Conservation (phyloP, 2,113 vertebrate genomes). For the Campylomormyrus tamandua region DNA sequence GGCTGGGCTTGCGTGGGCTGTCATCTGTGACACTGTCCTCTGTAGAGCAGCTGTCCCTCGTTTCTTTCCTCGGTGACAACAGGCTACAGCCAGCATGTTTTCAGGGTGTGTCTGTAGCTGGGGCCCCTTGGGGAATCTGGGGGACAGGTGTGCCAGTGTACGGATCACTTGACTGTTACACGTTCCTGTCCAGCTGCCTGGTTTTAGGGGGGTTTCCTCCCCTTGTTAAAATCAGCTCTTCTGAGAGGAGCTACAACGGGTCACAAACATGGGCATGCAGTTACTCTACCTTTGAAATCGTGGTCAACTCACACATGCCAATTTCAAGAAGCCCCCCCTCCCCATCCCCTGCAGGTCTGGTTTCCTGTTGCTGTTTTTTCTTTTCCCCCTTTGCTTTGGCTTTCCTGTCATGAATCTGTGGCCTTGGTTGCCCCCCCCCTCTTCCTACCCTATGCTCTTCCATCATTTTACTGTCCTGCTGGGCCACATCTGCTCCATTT, state of each 20-base stretch:
- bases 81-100: background rate
- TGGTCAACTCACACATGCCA: background rate
- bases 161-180: no score
- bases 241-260: background rate
- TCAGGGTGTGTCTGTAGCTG: background rate
- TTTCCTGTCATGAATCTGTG: background rate
- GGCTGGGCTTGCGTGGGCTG: slow-evolving; percentile 5
- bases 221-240: background rate
- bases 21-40: background rate
- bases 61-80: background rate
- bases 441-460: background rate
- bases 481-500: slow-evolving; percentile 1
- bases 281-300: background rate
- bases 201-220: background rate
- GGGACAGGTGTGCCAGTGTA: background rate
- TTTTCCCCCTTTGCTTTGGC: background rate
- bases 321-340: background rate
- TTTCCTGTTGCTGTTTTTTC: background rate
- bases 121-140: background rate
- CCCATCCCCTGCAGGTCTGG: background rate
- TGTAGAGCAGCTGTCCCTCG: background rate
- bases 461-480: background rate
- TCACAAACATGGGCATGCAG: background rate
- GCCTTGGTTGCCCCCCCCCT: background rate
- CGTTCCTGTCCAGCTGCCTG: background rate